A percentile compares a stretch with the other conserved stretches of the same genome.
Evolutionary conservation across 2,113 vertebrate genomes (phyloP).

Genomic region (Rafetus swinhoei): DNA sequence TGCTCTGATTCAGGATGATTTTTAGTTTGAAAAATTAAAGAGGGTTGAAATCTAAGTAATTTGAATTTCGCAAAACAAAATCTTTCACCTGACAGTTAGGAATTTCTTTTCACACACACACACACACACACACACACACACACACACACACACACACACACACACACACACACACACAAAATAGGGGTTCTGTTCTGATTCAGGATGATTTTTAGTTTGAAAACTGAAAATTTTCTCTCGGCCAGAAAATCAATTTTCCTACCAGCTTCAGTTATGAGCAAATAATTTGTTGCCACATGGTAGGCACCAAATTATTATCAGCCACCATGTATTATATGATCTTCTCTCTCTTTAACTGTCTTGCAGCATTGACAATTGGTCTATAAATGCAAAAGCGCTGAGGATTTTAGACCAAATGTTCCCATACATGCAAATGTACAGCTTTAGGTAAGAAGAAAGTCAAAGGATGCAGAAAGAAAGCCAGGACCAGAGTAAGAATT

Average conservation of each 20-base stretch:
- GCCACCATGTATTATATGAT: neutral
- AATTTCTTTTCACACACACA: no score
- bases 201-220: neutral
- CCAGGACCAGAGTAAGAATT: constrained; percentile 13
- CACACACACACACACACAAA: no score
- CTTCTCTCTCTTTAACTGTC: neutral
- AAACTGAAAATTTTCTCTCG: neutral
- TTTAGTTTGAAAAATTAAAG: no score
- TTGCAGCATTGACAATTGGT: neutral
- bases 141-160: no score
- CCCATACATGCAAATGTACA: constrained; percentile 19
- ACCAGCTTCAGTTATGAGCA: neutral
- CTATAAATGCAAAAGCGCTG: neutral
- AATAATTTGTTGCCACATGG: neutral
- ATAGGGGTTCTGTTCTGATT: neutral
- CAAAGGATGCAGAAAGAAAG: constrained; percentile 60
- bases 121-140: no score
- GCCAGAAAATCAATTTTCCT: neutral
- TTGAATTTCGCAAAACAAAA: neutral
- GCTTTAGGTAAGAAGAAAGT: constrained; percentile 55
- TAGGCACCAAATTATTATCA: neutral
- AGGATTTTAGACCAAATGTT: constrained; percentile 49
- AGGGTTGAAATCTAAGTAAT: neutral
- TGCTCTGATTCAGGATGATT: no score
- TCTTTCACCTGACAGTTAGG: neutral